phyloP scores from a whole-genome alignment of 2,113 vertebrate species.

The Telmatochromis sp. region DNA sequence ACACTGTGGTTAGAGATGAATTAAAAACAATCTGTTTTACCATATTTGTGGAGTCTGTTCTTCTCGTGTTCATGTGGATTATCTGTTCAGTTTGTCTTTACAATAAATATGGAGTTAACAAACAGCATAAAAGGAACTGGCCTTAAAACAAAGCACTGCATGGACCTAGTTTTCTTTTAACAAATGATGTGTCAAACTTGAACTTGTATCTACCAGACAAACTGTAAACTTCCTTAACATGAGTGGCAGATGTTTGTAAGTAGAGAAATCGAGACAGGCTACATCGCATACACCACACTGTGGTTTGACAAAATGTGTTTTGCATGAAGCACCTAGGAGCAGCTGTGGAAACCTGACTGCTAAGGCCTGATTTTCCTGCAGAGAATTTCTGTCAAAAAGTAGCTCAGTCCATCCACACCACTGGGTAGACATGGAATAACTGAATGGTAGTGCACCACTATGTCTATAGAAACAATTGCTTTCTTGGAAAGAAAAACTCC shows the following conservation, averaged over 20 bases:
- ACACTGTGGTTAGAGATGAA: not conserved
- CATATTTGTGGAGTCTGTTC: not conserved
- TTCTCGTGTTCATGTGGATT: not conserved
- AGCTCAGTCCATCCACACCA: not conserved
- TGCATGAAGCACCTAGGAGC: not conserved
- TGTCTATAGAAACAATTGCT: not conserved
- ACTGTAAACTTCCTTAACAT: not conserved
- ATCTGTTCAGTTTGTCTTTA: not conserved
- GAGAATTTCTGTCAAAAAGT: not conserved
- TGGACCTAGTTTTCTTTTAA: not conserved
- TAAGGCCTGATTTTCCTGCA: not conserved
- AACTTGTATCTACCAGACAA: not conserved
- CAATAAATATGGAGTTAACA: not conserved
- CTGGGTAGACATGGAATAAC: not conserved
- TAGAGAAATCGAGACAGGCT: not conserved
- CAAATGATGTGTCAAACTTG: not conserved
- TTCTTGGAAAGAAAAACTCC: conserved; percentile 28
- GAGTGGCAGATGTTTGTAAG: not conserved
- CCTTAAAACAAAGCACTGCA: not conserved
- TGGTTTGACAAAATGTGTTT: not conserved
- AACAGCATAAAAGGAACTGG: not conserved
- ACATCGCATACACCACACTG: not conserved
- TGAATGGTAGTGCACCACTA: not conserved
- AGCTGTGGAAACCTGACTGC: not conserved
- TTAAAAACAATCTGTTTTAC: not conserved